Evolutionary conservation across 2,888 invertebrate species (phyloP), one percentile per base, ranked within the genome.

Genomic region (Drosophila austrosaltans): DNA sequence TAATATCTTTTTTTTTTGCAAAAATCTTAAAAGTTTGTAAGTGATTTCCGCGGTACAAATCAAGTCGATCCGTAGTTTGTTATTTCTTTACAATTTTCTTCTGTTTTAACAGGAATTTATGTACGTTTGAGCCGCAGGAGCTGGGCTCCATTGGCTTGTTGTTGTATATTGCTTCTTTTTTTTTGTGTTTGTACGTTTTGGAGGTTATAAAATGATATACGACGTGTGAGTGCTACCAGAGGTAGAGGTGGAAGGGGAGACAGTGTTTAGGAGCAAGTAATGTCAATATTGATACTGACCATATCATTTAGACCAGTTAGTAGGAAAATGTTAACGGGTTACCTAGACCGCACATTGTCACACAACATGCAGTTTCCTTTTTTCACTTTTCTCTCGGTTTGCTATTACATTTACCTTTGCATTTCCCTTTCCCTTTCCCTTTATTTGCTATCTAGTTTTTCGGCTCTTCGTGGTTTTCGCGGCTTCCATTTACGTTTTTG

Each of bases 201-300:
- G 20, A 25, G 48, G 20, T 22, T 48, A 1, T 8, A 12, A 48
- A 25, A 48, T 48, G 48, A 48, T 22, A 48, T 48, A 48, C 48
- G 48, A 48, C 25, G 25, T 48, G 22, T 8, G 8, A 8, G 3
- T 2, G 40, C n/a, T 39, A 2, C 1, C 39, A 39, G 44, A 48
- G 22, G 10, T 4, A 12, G 48, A 22, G 12, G 10, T 22, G 48
- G 48, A 4, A 12, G 25, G 48, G 10, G 22, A 22, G 48, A 48
- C 0, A 22, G 48, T 20, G 68, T 63, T 70, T 66, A 77, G 71
- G 58, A 60, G 81, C 81, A 88, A 82, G 88, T 82, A 88, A 80
- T 83, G 82, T 83, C 83, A 83, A 88, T 88, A 82, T 82, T 86
- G 89, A 76, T 83, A 82, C 81, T 82, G 78, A 76, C 69, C 89